A percentile compares a stretch with the other conserved stretches of the same genome.
These are phyloP conservation scores for Amphipoea oculea DNA, from an alignment of 2,888 invertebrate genomes.

Conservation along the genomic window DNA sequence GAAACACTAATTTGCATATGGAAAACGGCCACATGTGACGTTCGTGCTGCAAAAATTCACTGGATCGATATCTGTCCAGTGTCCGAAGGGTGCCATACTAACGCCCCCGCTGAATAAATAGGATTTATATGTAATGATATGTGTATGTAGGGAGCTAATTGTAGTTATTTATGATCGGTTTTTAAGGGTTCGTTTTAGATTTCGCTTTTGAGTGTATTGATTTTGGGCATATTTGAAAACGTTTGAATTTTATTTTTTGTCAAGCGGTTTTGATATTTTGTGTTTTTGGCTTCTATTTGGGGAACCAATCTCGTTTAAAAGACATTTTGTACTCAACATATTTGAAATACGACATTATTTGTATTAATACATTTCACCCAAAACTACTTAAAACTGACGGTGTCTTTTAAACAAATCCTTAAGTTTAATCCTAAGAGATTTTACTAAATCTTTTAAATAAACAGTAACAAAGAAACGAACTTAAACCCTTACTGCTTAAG, in stretches of 20 bases:
- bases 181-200: conserved; percentile 32
- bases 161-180: conserved; percentile 58
- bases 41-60: conserved; percentile 70
- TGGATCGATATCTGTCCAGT: conserved; percentile 66
- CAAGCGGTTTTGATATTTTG: background rate
- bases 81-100: conserved; percentile 62
- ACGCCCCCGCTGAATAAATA: conserved; percentile 64
- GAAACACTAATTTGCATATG: conserved; percentile 88
- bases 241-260: background rate
- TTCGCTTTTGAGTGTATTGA: conserved; percentile 33
- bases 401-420: background rate
- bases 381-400: background rate
- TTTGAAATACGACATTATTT: background rate
- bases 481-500: conserved; percentile 25
- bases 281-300: background rate
- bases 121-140: conserved; percentile 66
- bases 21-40: conserved; percentile 85
- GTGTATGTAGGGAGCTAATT: conserved; percentile 58
- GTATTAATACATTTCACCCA: background rate
- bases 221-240: conserved; percentile 16
- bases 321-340: background rate
- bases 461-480: conserved; percentile 31
- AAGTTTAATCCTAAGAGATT: background rate
- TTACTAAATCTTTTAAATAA: conserved; percentile 31
- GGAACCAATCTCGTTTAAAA: background rate